phyloP scores from a whole-genome alignment of 2,113 vertebrate genomes.

The Balaeniceps rex region DNA sequence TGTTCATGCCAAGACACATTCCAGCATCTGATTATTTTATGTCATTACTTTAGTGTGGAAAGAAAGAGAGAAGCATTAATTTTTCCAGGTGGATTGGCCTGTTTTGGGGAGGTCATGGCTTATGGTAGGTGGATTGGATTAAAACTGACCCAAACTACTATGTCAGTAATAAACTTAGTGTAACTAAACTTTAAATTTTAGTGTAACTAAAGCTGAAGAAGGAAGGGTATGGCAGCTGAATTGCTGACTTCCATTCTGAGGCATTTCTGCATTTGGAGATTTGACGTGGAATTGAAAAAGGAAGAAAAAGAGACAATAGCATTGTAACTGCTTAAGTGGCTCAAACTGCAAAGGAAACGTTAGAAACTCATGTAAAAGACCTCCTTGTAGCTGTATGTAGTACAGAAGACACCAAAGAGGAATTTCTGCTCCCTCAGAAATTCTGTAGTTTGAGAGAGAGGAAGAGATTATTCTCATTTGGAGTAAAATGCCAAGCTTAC shows the following conservation, averaged over 20 bases:
- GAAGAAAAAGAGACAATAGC: not conserved
- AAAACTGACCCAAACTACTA: not conserved
- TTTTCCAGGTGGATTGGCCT: conserved; percentile 51
- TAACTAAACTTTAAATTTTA: not conserved
- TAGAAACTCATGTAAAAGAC: not conserved
- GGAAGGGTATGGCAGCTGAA: not conserved
- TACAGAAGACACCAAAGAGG: not conserved
- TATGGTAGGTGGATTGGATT: not conserved
- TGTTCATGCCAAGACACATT: conserved; percentile 65
- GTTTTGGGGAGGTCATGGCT: not conserved
- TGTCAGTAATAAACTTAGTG: not conserved
- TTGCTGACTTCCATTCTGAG: not conserved
- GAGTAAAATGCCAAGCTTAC: not conserved
- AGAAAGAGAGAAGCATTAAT: conserved; percentile 7
- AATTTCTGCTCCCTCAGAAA: not conserved
- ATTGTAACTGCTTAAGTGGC: not conserved
- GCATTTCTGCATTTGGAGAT: not conserved
- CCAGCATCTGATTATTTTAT: conserved; percentile 62
- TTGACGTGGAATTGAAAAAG: not conserved
- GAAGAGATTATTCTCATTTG: not conserved
- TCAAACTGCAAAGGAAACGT: not conserved
- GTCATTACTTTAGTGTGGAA: conserved; percentile 59
- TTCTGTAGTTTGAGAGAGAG: not conserved
- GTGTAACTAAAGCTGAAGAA: not conserved
- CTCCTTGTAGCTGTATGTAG: not conserved